phyloP scores from a whole-genome alignment of 2,113 vertebrate genomes.

The Tyrannus savana region DNA sequence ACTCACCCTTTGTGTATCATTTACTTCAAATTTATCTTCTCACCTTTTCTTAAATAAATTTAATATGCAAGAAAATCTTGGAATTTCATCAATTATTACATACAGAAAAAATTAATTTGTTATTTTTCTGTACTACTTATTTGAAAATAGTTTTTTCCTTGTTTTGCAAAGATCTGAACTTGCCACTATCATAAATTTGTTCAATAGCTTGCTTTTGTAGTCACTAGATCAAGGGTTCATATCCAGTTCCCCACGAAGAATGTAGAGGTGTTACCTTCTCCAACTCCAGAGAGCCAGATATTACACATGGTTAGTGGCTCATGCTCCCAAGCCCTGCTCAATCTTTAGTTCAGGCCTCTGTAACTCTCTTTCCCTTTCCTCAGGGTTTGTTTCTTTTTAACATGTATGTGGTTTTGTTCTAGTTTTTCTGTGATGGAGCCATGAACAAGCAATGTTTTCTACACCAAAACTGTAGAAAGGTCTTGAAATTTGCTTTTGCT shows the following conservation, averaged over 20 bases:
- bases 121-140: not conserved
- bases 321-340: not conserved
- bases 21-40: not conserved
- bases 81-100: not conserved
- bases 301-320: not conserved
- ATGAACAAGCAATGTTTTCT: not conserved
- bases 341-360: not conserved
- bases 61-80: not conserved
- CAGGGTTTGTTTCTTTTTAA: not conserved
- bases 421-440: not conserved
- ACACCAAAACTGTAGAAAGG: not conserved
- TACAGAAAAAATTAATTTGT: not conserved
- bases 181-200: not conserved
- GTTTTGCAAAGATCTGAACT: not conserved
- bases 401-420: not conserved
- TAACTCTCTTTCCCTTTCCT: not conserved
- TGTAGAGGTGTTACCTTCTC: not conserved
- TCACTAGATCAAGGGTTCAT: not conserved
- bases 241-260: not conserved
- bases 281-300: not conserved
- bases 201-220: not conserved
- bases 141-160: not conserved
- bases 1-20: not conserved
- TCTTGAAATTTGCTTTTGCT: not conserved
- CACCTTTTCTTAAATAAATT: not conserved